These are phyloP conservation scores for Triplophysa rosa DNA, from an alignment of 2,113 vertebrate species.

Conservation along the genomic window DNA sequence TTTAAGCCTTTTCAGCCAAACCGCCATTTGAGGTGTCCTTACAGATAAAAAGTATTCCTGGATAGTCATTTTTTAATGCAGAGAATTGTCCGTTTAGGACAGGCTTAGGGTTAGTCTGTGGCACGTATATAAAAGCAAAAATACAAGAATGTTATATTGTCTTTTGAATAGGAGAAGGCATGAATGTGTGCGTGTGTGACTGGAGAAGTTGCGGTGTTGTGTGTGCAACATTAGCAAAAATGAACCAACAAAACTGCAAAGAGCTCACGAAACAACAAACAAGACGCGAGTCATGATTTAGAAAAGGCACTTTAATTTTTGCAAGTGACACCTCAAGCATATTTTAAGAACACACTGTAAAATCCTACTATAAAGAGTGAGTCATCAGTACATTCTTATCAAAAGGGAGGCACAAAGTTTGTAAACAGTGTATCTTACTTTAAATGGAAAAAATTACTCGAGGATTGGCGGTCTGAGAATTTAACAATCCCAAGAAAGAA, in stretches of 20 bases:
- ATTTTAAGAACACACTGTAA: slow-evolving; percentile 37
- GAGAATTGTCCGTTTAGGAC: too few species aligned
- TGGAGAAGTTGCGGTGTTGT: neutral
- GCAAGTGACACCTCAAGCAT: slow-evolving; percentile 40
- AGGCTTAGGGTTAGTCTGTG: too few species aligned
- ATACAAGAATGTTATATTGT: too few species aligned
- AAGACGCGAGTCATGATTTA: slow-evolving; percentile 16
- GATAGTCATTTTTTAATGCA: too few species aligned
- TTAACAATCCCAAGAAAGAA: slow-evolving; percentile 42
- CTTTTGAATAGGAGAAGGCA: too few species aligned
- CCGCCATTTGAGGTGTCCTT: neutral
- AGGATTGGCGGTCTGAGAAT: slow-evolving; percentile 36
- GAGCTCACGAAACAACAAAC: slow-evolving; percentile 13
- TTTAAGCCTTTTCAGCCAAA: neutral
- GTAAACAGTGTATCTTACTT: slow-evolving; percentile 53
- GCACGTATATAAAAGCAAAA: neutral
- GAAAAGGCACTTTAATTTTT: slow-evolving; percentile 54
- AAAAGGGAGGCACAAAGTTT: slow-evolving; percentile 35
- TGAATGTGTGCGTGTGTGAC: neutral
- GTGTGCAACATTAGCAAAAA: neutral
- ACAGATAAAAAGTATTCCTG: neutral
- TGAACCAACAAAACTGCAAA: slow-evolving; percentile 19
- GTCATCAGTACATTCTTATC: slow-evolving; percentile 51
- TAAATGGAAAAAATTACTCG: slow-evolving; percentile 33
- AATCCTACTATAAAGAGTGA: slow-evolving; percentile 18